These are phyloP conservation scores for Drosophila nigritarsus DNA, from an alignment of 2,888 invertebrate genomes.

Conservation along the genomic window DNA sequence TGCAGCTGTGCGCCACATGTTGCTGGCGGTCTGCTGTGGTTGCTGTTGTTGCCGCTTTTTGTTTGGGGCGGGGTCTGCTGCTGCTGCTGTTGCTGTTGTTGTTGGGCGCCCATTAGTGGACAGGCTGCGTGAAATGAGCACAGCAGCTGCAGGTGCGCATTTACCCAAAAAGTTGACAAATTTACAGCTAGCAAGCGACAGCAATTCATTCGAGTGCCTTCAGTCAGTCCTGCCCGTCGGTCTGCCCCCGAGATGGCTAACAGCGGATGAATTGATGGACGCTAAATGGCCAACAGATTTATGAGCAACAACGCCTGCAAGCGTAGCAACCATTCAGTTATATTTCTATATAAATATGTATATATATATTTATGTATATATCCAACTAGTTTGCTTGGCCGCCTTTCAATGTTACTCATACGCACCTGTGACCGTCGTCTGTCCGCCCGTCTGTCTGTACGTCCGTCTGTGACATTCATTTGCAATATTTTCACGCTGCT, in stretches of 20 bases:
- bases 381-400: constrained; percentile 73
- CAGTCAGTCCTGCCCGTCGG: neutral
- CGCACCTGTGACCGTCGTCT: constrained; percentile 71
- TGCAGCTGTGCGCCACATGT: constrained; percentile 80
- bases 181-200: constrained; percentile 63
- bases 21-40: constrained; percentile 44
- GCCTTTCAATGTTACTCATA: constrained; percentile 79
- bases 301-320: constrained; percentile 63
- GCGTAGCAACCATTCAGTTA: constrained; percentile 19
- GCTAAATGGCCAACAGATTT: constrained; percentile 77
- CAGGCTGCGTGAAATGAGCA: constrained; percentile 74
- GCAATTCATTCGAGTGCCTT: constrained; percentile 71
- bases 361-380: constrained; percentile 2
- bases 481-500: constrained; percentile 76
- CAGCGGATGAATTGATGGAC: constrained; percentile 72
- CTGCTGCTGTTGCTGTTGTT: constrained; percentile 12
- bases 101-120: constrained; percentile 40
- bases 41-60: constrained; percentile 28
- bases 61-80: constrained; percentile 54
- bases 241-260: constrained; percentile 54
- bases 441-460: constrained; percentile 19
- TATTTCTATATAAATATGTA: constrained; percentile 2
- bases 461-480: constrained; percentile 63
- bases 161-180: constrained; percentile 72
- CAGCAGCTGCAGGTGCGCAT: constrained; percentile 75